Base-by-base conservation (phyloP, 2,888 invertebrate genomes). In the Lasioglossum morio region DNA sequence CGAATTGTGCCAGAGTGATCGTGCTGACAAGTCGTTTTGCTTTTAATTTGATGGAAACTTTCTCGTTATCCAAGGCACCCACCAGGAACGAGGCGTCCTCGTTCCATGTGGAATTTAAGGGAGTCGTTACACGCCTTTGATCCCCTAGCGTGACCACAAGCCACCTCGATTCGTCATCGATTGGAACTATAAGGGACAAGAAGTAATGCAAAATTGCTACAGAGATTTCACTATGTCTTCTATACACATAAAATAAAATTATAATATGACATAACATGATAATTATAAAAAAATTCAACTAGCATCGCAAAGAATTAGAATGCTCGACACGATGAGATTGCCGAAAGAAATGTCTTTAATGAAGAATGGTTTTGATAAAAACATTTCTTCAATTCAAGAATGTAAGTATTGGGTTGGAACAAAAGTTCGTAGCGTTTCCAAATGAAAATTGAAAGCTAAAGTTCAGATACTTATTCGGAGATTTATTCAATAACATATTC, bases 41-140 rank as follows among this genome's bases (percentile, higher is more conserved):
- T 90, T 96, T 96, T 84, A 95, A 92, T 90, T 96, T 96, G 72
- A 96, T 93, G 70, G 92, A 91, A 60, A 96, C 91, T 92, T 95
- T 95, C 82, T 96, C 96, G 80, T 94, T 95, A 43, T 95, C 94
- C 83, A 96, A 92, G 53, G 95, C 92, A 82, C 95, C 94, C 30
- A 96, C 95, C 78, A 96, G 94, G 91, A 96, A 96, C 37, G 96
- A 96, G 72, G 95, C 95, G 79, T 95, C 95, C 86, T 96, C 96
- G 82, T 95, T 94, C 96, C 96, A 96, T 7, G 94, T 92, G 3
- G 94, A 90, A 57, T 92, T 93, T 23, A 95, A 93, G 76, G 95
- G 95, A 4, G 94, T 88, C 30, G 95, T 95, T 77, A 95, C 94
- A 27, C 95, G 93, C 74, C 95, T 95, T 91, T 95, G 95, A 70